Conservation (phyloP, 1,140 invertebrate species). For the Rhynchophorus ferrugineus region DNA sequence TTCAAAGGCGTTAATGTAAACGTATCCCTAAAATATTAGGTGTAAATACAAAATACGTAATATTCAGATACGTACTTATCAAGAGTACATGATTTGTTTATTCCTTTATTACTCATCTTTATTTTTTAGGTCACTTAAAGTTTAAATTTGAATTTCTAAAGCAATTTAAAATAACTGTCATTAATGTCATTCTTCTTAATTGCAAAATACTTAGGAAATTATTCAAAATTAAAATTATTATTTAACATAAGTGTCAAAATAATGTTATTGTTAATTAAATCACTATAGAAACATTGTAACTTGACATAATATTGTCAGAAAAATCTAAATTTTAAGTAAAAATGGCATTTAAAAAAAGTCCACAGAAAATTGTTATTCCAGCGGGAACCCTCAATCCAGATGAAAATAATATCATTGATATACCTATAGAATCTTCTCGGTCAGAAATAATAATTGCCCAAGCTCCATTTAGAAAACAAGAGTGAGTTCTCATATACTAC, state of each 20-base stretch:
- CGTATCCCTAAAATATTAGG: conserved; percentile 1
- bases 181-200: not conserved
- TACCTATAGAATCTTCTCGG: not conserved
- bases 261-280: too few species aligned
- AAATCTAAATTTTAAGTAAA: not conserved
- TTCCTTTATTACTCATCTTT: not conserved
- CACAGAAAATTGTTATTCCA: not conserved
- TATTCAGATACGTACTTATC: not conserved
- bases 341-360: not conserved
- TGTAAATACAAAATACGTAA: not conserved
- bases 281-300: too few species aligned
- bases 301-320: too few species aligned
- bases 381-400: not conserved
- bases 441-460: not conserved
- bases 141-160: not conserved
- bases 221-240: too few species aligned
- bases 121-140: not conserved
- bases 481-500: too few species aligned
- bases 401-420: conserved; percentile 1
- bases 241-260: too few species aligned
- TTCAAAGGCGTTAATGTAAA: conserved; percentile 14
- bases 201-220: too few species aligned
- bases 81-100: conserved; percentile 1
- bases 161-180: conserved; percentile 1
- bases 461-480: too few species aligned